Conservation (phyloP, 2,113 vertebrate species). For the Siniperca knerii region DNA sequence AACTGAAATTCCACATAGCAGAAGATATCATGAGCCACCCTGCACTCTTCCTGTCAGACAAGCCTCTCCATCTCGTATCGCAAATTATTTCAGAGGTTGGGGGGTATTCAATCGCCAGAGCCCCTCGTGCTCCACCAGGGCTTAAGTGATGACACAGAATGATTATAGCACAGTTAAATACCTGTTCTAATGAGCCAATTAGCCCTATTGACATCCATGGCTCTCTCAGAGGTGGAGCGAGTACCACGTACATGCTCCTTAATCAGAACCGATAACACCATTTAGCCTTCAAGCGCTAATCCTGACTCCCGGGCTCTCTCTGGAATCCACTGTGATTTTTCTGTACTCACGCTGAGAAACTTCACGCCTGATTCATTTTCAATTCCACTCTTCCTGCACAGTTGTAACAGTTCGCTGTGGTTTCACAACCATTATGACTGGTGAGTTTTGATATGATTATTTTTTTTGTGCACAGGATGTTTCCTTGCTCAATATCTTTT, state of each 20-base stretch:
- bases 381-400: conserved; percentile 64
- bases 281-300: conserved; percentile 81
- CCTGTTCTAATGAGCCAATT: conserved; percentile 85
- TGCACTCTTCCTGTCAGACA: conserved; percentile 41
- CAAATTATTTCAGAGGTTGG: conserved; percentile 70
- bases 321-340: conserved; percentile 72
- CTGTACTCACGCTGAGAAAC: conserved; percentile 70
- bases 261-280: conserved; percentile 81
- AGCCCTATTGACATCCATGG: conserved; percentile 82
- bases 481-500: conserved; percentile 14
- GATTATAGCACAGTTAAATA: conserved; percentile 83
- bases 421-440: conserved; percentile 65
- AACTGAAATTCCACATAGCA: neutral
- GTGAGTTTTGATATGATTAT: conserved; percentile 50
- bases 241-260: conserved; percentile 78
- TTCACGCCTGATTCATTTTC: conserved; percentile 69
- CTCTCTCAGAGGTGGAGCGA: conserved; percentile 82
- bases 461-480: conserved; percentile 15
- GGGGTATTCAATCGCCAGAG: conserved; percentile 68
- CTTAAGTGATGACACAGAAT: conserved; percentile 82
- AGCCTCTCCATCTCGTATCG: conserved; percentile 49
- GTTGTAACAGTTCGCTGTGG: conserved; percentile 55
- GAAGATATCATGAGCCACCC: conserved; percentile 19
- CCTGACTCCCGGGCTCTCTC: conserved; percentile 75
- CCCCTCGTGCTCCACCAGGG: conserved; percentile 71